Evolutionary conservation across 2,797 vertebrate species (phyloP), one percentile per base, ranked within the genome.

Genomic region (Rhynchotus rufescens): DNA sequence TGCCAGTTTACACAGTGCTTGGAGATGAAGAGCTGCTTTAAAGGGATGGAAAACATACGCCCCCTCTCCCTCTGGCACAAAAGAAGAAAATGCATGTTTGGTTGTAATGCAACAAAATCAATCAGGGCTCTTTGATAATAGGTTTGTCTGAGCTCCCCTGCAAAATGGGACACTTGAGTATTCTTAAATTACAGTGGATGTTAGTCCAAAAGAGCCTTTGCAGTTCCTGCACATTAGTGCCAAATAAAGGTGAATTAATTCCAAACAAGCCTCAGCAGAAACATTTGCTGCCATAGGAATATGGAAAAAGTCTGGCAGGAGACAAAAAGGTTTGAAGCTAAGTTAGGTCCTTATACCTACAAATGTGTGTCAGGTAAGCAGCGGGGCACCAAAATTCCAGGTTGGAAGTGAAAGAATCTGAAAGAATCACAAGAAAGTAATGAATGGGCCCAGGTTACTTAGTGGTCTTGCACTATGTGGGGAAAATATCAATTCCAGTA

Each of bases 51-150:
- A 94, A 91, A 86, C 56, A 84, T 72, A 90, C 7, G 0, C 23
- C n/a, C 28, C 40, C 68, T 86, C 62, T 86, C 83, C 59, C 78
- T 84, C 68, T 0, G 1, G 65, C 92, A 84, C 54, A 89, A 82
- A 88, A 74, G 47, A 80, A 74, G 28, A 79, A 91, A 94, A 96
- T 65, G 74, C 77, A 71, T 22, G 54, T 92, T 94, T 77, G 68
- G 52, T 74, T 91, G 52, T 51, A 94, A 77, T 25, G 77, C 40
- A 71, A 88, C 40, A 84, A 87, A 90, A 74, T 80, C 77, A 91
- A 72, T 82, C 83, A 72, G 34, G 56, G 54, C 15, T 78, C 79
- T 92, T 92, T 86, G 49, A 92, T 84, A 92, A 88, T 7, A 88
- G 78, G 51, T 88, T 92, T 92, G 78, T 77, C 75, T 73, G 57